A percentile compares a stretch with the other conserved stretches of the same genome.
phyloP scores from a whole-genome alignment of 2,113 vertebrate genomes.

The Antechinus flavipes region DNA sequence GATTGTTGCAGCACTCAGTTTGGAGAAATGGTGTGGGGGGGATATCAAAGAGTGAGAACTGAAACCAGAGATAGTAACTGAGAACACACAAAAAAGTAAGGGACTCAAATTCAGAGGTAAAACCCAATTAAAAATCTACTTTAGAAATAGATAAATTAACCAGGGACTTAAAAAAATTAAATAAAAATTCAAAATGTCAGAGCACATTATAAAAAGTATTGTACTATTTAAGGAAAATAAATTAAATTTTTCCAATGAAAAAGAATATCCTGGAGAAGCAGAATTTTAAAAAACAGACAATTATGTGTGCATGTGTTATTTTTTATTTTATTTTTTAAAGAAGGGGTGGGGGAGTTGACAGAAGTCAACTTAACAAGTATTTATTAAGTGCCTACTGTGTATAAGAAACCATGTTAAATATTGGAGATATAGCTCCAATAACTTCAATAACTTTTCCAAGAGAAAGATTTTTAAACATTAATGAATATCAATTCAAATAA shows the following conservation, averaged over 20 bases:
- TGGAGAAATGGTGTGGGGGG: too few relatives aligned
- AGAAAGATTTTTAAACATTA: not conserved
- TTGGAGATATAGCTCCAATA: not conserved
- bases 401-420: not conserved
- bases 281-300: not conserved
- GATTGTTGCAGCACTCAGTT: not conserved
- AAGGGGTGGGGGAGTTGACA: not conserved
- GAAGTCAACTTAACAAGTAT: not conserved
- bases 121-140: not conserved
- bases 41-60: not conserved
- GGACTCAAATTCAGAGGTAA: not conserved
- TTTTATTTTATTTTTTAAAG: not conserved
- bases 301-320: not conserved
- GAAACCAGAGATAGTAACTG: not conserved
- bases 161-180: not conserved
- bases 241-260: not conserved
- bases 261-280: not conserved
- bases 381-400: not conserved
- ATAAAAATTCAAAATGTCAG: not conserved
- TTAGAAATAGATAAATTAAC: not conserved
- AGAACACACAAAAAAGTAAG: not conserved
- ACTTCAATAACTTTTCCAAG: not conserved
- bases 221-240: not conserved
- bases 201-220: not conserved
- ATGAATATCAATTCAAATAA: not conserved